These are phyloP conservation scores for Lycaon pictus DNA, from an alignment of 2,113 vertebrate species.

Conservation along the genomic window DNA sequence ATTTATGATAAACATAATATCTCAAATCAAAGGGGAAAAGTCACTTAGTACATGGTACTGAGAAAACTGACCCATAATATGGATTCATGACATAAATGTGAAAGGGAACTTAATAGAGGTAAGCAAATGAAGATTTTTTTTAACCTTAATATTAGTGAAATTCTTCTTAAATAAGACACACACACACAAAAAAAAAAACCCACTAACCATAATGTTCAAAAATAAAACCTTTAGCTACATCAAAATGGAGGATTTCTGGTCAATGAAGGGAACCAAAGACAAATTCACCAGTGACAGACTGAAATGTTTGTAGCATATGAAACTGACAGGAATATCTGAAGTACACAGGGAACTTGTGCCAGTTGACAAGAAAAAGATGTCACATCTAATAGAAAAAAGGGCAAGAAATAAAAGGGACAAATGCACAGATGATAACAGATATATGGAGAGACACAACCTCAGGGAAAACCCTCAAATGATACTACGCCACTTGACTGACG, in stretches of 20 bases:
- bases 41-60: not conserved
- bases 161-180: not conserved
- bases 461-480: not conserved
- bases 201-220: not conserved
- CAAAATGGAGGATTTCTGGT: not conserved
- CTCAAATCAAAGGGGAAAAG: not conserved
- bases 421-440: not conserved
- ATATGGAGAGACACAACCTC: not conserved
- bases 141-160: not conserved
- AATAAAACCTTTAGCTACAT: not conserved
- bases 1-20: not conserved
- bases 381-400: not conserved
- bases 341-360: not conserved
- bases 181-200: not conserved
- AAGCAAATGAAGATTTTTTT: not conserved
- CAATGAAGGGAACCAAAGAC: not conserved
- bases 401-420: not conserved
- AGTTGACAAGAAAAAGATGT: not conserved
- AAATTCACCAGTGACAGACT: slow-evolving; percentile 12
- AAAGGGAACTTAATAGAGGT: not conserved
- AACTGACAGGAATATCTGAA: not conserved
- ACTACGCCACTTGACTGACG: not conserved
- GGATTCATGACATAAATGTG: not conserved
- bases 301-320: not conserved
- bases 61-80: not conserved